Percentiles rank a stretch among this genome's conserved stretches.
phyloP scores from a whole-genome alignment of 2,797 vertebrate genomes.

The Atherinosoma microstoma region DNA sequence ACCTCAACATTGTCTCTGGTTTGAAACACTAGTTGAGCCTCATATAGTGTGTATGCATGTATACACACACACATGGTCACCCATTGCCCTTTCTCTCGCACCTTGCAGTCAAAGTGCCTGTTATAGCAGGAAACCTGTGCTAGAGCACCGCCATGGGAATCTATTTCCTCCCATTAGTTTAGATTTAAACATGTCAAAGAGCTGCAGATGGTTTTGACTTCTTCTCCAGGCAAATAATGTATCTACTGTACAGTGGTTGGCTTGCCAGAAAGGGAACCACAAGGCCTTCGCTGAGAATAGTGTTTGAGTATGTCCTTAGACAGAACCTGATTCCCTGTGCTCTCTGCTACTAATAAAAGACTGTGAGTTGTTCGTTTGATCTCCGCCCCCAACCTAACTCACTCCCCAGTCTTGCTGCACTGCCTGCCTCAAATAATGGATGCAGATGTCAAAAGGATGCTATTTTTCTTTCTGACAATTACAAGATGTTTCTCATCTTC shows the following conservation, averaged over 20 bases:
- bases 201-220: slow-evolving; percentile 72
- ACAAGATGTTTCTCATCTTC: slow-evolving; percentile 59
- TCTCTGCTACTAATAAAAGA: slow-evolving; percentile 69
- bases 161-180: slow-evolving; percentile 73
- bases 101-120: slow-evolving; percentile 60
- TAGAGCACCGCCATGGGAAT: slow-evolving; percentile 66
- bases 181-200: slow-evolving; percentile 75
- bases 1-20: no score
- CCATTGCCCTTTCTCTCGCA: slow-evolving; percentile 58
- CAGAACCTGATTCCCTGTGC: slow-evolving; percentile 47
- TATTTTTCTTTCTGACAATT: slow-evolving; percentile 72
- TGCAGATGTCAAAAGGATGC: slow-evolving; percentile 74
- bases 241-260: slow-evolving; percentile 48
- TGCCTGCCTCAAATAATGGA: slow-evolving; percentile 55
- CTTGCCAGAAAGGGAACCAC: slow-evolving; percentile 47
- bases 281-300: slow-evolving; percentile 26
- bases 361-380: slow-evolving; percentile 60
- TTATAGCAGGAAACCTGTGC: slow-evolving; percentile 66
- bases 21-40: no score
- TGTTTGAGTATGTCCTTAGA: slow-evolving; percentile 37
- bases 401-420: slow-evolving; percentile 6
- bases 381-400: slow-evolving; percentile 8
- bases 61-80: slow-evolving; percentile 14
- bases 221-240: slow-evolving; percentile 58
- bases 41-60: background rate